phyloP scores from a whole-genome alignment of 35 echinoderm and acorn worm species.

The Apostichopus californicus region DNA sequence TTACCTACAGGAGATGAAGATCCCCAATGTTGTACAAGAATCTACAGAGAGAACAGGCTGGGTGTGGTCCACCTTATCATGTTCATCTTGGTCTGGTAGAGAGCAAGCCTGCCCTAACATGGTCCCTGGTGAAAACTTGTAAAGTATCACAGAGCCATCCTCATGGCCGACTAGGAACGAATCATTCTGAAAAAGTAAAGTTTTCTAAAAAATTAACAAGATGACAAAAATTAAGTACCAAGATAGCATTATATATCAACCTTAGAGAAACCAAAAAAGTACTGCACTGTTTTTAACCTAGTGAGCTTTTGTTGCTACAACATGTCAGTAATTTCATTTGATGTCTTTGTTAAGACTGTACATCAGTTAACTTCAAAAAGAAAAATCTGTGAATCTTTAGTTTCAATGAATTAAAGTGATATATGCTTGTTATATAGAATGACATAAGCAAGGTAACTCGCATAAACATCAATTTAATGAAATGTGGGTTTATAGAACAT shows the following conservation, averaged over 20 bases:
- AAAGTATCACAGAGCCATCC: conserved; percentile 70
- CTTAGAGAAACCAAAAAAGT: no score
- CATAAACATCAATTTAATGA: no score
- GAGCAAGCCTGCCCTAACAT: not conserved
- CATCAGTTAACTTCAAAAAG: not conserved
- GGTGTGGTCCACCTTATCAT: conserved; percentile 60
- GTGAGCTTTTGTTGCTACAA: no score
- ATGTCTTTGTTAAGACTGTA: not conserved
- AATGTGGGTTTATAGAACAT: no score
- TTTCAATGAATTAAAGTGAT: no score
- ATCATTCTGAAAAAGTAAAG: conserved; percentile 67
- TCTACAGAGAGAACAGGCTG: conserved; percentile 72
- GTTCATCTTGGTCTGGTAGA: not conserved
- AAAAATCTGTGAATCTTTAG: not conserved
- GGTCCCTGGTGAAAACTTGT: conserved; percentile 21
- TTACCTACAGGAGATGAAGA: conserved; percentile 94
- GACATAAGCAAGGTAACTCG: no score
- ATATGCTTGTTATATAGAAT: no score
- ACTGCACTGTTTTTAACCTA: no score
- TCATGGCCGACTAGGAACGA: conserved; percentile 76
- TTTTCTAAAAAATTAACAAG: conserved; percentile 9
- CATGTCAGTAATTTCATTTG: no score
- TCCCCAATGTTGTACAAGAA: conserved; percentile 60
- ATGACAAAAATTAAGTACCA: not conserved
- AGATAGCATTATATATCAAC: no score